Evolutionary conservation across 2,888 invertebrate species (phyloP), one percentile per base, ranked within the genome.

Genomic region (Sthenelais limicola): DNA sequence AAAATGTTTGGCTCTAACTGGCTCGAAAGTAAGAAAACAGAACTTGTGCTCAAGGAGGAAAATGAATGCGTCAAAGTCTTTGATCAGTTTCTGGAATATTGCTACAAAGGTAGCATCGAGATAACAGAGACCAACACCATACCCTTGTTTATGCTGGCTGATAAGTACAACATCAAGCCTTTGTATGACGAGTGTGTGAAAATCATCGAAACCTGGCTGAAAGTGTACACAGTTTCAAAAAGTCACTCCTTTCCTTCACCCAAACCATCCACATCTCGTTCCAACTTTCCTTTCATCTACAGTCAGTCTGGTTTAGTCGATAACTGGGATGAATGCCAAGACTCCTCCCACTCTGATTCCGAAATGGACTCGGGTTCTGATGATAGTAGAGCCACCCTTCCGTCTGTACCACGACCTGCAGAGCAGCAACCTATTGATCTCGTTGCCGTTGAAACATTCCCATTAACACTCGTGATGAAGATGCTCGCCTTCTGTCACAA

Each of bases 21-120:
- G 79, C 5, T 38, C 3, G 74, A 78, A 32, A 62, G 56, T 18
- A 68, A 67, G 24, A 48, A 26, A 18, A 28, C 66, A 4, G 52
- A 71, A 12, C 62, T 69, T 12, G 56, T 74, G 5, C 30, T 67
- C 15, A 70, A 78, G 28, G 84, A 84, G 51, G 86, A 85, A 70
- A 74, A 77, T 32, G 86, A 85, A 69, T 85, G 85, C 78, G 80
- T 81, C 49, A 79, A 76, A 24, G 82, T 84, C 52, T 85, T 86
- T 76, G 82, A 83, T 24, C 78, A 84, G 15, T 86, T 86, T 75
- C 78, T 86, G 32, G 84, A 84, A 71, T 86, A 85, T 71, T 81
- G 85, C 52, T 86, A 86, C 77, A 84, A 85, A 69, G 86, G 86
- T 5, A 82, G 81, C 0, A 83, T 86, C 26, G 82, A 83, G 82